Evolutionary conservation across 92 coral and sea anemone genomes (phyloP).

Genomic region (Plumapathes pennacea): DNA sequence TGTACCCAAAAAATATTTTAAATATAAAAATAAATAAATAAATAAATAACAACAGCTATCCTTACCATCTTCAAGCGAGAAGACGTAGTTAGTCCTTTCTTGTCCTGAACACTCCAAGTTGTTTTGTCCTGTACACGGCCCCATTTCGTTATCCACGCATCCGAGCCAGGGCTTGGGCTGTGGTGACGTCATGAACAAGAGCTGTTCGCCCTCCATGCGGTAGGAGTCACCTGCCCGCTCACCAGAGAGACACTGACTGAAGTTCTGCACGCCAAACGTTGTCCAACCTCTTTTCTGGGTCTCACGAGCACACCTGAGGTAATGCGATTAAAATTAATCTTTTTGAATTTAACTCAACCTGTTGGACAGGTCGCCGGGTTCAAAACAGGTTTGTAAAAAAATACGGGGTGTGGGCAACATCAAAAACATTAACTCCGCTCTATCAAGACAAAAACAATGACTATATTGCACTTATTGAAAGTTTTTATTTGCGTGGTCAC

Average conservation of each 20-base stretch:
- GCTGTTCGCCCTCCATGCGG: constrained; percentile 92
- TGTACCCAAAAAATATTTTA: too few relatives aligned
- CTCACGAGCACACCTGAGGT: constrained; percentile 84
- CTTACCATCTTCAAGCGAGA: constrained; percentile 76
- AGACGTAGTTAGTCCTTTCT: constrained; percentile 88
- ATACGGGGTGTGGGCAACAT: too few relatives aligned
- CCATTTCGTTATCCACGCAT: constrained; percentile 80
- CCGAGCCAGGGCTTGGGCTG: constrained; percentile 97
- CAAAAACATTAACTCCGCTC: too few relatives aligned
- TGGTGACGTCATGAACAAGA: constrained; percentile 56
- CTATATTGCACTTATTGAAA: too few relatives aligned
- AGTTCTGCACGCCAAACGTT: constrained; percentile 87
- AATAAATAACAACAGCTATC: too few relatives aligned
- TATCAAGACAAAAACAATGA: too few relatives aligned
- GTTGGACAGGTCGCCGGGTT: too few relatives aligned
- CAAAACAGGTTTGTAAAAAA: not conserved
- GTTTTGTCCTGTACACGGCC: constrained; percentile 59
- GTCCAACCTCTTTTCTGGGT: constrained; percentile 73
- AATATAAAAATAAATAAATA: too few relatives aligned
- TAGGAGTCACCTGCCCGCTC: constrained; percentile 69
- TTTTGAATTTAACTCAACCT: too few relatives aligned
- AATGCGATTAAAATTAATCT: too few relatives aligned
- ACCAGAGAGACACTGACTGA: constrained; percentile 94
- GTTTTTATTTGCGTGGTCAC: too few relatives aligned
- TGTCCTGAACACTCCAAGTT: constrained; percentile 92